Evolutionary conservation across 2,113 vertebrate species (phyloP), one percentile per base, ranked within the genome.

Genomic region (Morone saxatilis): DNA sequence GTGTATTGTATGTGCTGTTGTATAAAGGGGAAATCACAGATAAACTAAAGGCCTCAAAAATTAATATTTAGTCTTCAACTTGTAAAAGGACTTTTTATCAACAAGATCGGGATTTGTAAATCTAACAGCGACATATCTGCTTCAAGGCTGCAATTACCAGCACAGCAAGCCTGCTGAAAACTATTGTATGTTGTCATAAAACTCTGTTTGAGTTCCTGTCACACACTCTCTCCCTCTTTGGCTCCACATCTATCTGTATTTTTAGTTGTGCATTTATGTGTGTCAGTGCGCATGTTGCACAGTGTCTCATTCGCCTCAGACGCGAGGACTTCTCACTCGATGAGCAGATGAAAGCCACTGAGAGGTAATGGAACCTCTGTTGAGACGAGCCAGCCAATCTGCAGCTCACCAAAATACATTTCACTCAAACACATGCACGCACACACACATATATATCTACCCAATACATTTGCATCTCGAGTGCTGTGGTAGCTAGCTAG

Each of bases 341-440:
- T 74, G 90, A 92, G 89, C 87, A 94, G 92, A 94, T 92, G 93
- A 93, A 95, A 92, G 92, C 89, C 82, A 87, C 81, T 88, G 85
- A 95, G 89, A 93, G 89, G 94, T 96, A 95, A 96, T 95, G 93
- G 88, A 93, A 94, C 90, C 91, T 92, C 86, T 92, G 89, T 76
- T 84, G 87, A 89, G 94, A 94, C 85, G 84, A 93, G 92, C 90
- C 90, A 93, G 85, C 88, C 94, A 95, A 95, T 96, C 92, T 94
- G 87, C 90, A 89, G 83, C 80, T 68, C 80, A 75, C 91, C 88
- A 92, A 93, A 94, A 91, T 88, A 94, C 90, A 91, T 94, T 93
- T 93, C 89, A 43, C 71, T 53, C 73, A 76, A 60, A 54, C 45
- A 65, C 60, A 79, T 38, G 60, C 68, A 83, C 86, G 9, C 20